Conservation (phyloP, 2,797 vertebrate species). For the Pangasius larnaudii region DNA sequence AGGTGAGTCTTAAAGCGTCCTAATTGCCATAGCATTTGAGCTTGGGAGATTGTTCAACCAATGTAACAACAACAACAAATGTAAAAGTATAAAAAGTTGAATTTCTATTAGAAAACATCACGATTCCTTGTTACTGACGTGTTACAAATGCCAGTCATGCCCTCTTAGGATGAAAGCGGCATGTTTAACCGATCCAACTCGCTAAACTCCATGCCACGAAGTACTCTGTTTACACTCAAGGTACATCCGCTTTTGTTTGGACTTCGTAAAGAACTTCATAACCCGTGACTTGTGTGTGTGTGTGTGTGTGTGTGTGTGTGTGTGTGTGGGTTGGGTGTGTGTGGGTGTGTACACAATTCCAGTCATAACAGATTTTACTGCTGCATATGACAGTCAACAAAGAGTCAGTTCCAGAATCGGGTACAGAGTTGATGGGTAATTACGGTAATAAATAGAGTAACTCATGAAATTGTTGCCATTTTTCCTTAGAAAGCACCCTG, state of each 20-base stretch:
- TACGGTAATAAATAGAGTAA: neutral
- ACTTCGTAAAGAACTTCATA: neutral
- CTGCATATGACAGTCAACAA: neutral
- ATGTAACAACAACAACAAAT: too few species aligned
- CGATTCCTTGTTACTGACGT: neutral
- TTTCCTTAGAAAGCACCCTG: neutral
- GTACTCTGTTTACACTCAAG: neutral
- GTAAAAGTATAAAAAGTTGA: neutral
- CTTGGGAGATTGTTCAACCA: neutral
- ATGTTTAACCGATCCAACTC: neutral
- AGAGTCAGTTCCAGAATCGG: neutral
- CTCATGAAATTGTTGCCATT: neutral
- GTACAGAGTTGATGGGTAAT: neutral
- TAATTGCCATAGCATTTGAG: neutral
- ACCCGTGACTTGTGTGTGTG: neutral
- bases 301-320: too few species aligned
- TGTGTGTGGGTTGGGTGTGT: neutral
- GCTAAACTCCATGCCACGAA: neutral
- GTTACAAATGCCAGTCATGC: neutral
- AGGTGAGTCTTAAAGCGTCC: neutral
- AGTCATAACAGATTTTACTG: neutral
- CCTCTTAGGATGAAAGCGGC: neutral
- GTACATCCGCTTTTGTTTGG: neutral
- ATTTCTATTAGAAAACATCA: neutral
- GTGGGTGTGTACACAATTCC: neutral